These are phyloP conservation scores for Phytoseiulus persimilis DNA, from an alignment of 2,888 invertebrate genomes.

Conservation along the genomic window DNA sequence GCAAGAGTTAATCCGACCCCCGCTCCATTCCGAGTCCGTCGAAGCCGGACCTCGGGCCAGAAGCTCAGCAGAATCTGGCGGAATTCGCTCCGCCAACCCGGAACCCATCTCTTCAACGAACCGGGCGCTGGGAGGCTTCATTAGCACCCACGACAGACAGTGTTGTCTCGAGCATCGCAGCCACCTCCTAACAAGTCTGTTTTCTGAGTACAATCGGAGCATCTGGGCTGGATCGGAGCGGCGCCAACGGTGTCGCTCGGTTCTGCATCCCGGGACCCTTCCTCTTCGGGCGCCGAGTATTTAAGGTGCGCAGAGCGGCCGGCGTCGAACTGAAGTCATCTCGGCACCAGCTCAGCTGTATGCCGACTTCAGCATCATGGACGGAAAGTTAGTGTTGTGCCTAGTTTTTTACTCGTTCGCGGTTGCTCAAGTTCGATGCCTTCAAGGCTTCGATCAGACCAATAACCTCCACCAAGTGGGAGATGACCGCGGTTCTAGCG, in stretches of 20 bases:
- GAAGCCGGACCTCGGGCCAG: no score
- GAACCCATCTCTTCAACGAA: background rate
- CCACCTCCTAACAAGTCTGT: background rate
- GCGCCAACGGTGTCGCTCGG: background rate
- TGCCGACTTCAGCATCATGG: background rate
- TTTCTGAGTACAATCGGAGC: background rate
- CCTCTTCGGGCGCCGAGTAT: background rate
- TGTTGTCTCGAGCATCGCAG: background rate
- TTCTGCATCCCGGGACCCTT: background rate
- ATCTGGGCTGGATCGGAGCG: background rate
- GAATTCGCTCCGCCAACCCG: background rate
- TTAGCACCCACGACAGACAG: background rate
- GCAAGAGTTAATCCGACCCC: no score
- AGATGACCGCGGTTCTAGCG: background rate
- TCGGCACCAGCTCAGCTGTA: background rate
- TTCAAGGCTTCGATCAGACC: background rate
- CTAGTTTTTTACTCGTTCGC: background rate
- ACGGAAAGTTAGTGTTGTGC: background rate
- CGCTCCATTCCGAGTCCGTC: no score
- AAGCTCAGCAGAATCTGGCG: no score
- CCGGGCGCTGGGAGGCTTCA: background rate
- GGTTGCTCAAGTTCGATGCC: background rate
- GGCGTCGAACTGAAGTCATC: background rate
- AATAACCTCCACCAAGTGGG: background rate
- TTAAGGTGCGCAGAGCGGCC: background rate